phyloP scores from a whole-genome alignment of 2,888 invertebrate species.

The Pimpla rufipes region DNA sequence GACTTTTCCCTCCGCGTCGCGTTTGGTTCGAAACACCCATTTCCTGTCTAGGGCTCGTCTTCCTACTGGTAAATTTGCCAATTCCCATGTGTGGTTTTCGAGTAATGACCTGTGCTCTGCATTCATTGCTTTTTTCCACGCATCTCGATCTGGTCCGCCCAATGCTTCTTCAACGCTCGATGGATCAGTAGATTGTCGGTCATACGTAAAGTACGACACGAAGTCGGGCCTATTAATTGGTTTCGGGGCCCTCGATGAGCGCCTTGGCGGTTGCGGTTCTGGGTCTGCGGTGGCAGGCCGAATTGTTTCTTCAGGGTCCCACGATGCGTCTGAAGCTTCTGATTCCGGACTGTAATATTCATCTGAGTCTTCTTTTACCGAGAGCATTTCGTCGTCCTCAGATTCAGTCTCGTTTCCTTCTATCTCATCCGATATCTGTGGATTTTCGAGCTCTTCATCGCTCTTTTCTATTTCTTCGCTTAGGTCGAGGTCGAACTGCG shows the following conservation, averaged over 20 bases:
- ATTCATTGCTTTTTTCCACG: conserved; percentile 69
- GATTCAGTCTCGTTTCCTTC: conserved; percentile 1
- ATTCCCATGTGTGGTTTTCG: conserved; percentile 68
- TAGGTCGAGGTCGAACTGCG: not conserved
- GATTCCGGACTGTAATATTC: conserved; percentile 7
- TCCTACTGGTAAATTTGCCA: conserved; percentile 57
- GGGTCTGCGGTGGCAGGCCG: not conserved
- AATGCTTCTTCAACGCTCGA: conserved; percentile 60
- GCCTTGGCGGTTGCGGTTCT: conserved; percentile 19
- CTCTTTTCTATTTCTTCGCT: not conserved
- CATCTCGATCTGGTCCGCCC: conserved; percentile 39
- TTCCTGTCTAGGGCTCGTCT: conserved; percentile 60
- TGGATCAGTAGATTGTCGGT: conserved; percentile 30
- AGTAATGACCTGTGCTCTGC: conserved; percentile 60
- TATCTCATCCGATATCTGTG: not conserved
- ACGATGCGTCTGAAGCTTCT: conserved; percentile 5
- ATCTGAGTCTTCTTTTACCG: not conserved
- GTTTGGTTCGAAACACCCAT: conserved; percentile 69
- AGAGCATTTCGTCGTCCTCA: not conserved
- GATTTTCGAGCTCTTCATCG: not conserved
- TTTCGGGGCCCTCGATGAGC: conserved; percentile 37
- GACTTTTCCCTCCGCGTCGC: conserved; percentile 39
- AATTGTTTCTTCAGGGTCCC: conserved; percentile 6
- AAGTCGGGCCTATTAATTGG: conserved; percentile 33
- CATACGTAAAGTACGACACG: conserved; percentile 31